Percentiles rank a stretch among this genome's conserved stretches.
phyloP scores from a whole-genome alignment of 2,113 vertebrate species.

The Dunckerocampus dactyliophorus region DNA sequence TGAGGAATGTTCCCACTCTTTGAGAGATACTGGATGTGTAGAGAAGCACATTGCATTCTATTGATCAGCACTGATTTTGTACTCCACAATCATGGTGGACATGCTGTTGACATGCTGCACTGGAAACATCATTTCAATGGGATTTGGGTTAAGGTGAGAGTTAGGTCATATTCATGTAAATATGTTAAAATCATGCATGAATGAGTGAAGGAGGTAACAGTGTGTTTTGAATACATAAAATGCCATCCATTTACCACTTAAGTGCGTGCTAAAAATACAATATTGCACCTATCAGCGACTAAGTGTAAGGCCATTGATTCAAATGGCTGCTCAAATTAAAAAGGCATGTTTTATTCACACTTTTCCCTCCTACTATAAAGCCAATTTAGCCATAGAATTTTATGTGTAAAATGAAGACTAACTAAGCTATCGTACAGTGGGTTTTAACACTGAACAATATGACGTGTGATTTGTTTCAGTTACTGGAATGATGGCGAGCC shows the following conservation, averaged over 20 bases:
- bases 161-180: background rate
- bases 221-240: background rate
- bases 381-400: background rate
- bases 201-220: background rate
- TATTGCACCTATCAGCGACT: background rate
- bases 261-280: background rate
- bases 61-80: too few species aligned
- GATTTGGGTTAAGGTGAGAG: background rate
- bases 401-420: background rate
- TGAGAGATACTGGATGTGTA: too few species aligned
- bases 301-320: background rate
- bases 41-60: too few species aligned
- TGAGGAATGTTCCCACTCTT: too few species aligned
- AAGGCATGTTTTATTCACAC: background rate
- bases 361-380: background rate
- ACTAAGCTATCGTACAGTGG: background rate
- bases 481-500: slow-evolving; percentile 68
- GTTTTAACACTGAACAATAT: background rate
- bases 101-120: background rate
- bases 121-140: background rate
- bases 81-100: background rate
- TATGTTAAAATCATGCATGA: too few species aligned
- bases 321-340: background rate
- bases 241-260: background rate
- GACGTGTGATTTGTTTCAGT: slow-evolving; percentile 39